phyloP scores from a whole-genome alignment of 2,888 invertebrate species.

The Dione juno region DNA sequence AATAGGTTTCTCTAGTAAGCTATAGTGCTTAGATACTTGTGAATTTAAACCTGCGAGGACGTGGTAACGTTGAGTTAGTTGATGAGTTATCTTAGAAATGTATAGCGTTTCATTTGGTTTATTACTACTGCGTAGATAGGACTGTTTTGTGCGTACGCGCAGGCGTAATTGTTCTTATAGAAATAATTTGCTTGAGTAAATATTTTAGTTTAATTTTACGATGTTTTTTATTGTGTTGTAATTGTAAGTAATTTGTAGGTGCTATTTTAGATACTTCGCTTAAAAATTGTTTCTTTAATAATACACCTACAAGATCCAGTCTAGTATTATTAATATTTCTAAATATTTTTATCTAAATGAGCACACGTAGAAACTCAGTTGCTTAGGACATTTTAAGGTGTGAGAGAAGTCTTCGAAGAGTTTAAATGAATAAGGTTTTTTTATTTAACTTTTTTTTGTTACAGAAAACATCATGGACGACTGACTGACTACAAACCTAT shows the following conservation, averaged over 20 bases:
- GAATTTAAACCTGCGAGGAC: neutral
- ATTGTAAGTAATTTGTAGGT: too few relatives aligned
- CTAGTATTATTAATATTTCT: too few relatives aligned
- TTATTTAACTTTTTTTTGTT: constrained; percentile 53
- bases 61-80: neutral
- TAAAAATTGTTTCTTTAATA: too few relatives aligned
- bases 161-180: neutral
- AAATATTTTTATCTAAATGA: too few relatives aligned
- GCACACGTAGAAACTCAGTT: too few relatives aligned
- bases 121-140: neutral
- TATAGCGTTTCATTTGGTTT: neutral
- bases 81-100: constrained; percentile 8
- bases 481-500: constrained; percentile 54
- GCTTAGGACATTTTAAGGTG: too few relatives aligned
- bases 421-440: neutral
- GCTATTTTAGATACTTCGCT: too few relatives aligned
- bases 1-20: constrained; percentile 11
- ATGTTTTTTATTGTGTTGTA: neutral
- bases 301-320: too few relatives aligned
- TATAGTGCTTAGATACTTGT: neutral
- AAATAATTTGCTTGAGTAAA: neutral
- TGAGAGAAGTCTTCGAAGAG: too few relatives aligned
- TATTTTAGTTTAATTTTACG: neutral
- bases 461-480: constrained; percentile 69
- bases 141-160: neutral